Conservation (phyloP, 2,888 invertebrate species). For the Drosophila kuntzei region DNA sequence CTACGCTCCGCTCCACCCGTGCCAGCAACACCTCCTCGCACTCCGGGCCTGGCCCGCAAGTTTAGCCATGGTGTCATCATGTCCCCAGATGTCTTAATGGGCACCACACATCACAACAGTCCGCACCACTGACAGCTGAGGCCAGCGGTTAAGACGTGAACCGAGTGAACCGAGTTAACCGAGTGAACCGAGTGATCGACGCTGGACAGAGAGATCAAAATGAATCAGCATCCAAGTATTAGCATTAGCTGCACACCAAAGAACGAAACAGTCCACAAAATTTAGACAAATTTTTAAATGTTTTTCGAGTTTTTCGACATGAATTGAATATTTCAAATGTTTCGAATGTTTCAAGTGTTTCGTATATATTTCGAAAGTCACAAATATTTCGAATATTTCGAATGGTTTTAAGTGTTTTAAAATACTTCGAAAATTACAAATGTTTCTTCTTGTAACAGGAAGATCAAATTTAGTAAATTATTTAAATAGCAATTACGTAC, state of each 20-base stretch:
- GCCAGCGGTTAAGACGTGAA: slow-evolving; percentile 20
- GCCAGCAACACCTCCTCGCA: slow-evolving; percentile 50
- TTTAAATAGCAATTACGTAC: slow-evolving; percentile 47
- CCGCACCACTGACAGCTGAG: slow-evolving; percentile 12
- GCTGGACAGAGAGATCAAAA: neutral
- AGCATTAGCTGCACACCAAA: slow-evolving; percentile 48
- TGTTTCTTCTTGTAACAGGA: slow-evolving; percentile 46
- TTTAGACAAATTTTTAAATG: slow-evolving; percentile 17
- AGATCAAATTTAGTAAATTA: slow-evolving; percentile 35
- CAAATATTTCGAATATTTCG: slow-evolving; percentile 11
- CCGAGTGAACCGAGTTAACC: neutral
- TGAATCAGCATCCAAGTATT: slow-evolving; percentile 40
- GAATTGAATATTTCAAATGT: slow-evolving; percentile 6
- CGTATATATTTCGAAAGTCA: neutral
- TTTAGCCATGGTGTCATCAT: slow-evolving; percentile 63
- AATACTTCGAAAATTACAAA: slow-evolving; percentile 1
- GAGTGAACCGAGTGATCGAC: neutral
- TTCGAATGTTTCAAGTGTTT: slow-evolving; percentile 12
- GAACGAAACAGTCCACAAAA: slow-evolving; percentile 33
- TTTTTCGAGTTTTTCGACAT: slow-evolving; percentile 1
- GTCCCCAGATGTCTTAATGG: slow-evolving; percentile 65
- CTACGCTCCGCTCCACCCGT: slow-evolving; percentile 65
- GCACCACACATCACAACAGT: slow-evolving; percentile 27
- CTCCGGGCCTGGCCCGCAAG: slow-evolving; percentile 51
- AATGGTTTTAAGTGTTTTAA: slow-evolving; percentile 4